phyloP scores from a whole-genome alignment of 2,888 invertebrate species.

The Colostygia pectinataria region DNA sequence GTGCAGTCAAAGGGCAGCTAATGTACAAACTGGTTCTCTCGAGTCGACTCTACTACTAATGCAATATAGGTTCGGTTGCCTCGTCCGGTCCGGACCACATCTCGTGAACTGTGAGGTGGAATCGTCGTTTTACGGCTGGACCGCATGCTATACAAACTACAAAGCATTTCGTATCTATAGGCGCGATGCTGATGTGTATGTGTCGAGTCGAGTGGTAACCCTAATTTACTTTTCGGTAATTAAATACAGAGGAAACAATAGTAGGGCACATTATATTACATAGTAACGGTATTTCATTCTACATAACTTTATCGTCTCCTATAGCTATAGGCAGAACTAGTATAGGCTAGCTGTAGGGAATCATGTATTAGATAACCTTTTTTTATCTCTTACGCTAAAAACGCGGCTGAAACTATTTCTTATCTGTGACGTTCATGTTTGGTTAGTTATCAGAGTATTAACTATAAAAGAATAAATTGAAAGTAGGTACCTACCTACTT shows the following conservation, averaged over 20 bases:
- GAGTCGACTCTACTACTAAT: constrained; percentile 43
- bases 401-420: constrained; percentile 1
- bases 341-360: not conserved
- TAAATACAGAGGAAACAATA: too few species aligned
- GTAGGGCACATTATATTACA: too few species aligned
- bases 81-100: constrained; percentile 46
- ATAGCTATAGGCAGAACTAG: too few species aligned
- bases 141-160: too few species aligned
- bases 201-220: too few species aligned
- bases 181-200: not conserved
- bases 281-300: too few species aligned
- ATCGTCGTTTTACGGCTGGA: not conserved
- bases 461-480: too few species aligned
- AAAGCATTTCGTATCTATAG: not conserved
- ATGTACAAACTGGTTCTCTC: constrained; percentile 60
- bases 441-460: too few species aligned
- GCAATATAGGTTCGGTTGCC: constrained; percentile 54
- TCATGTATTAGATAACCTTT: not conserved
- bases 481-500: too few species aligned
- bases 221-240: too few species aligned
- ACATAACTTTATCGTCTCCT: too few species aligned
- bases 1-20: constrained; percentile 62
- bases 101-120: constrained; percentile 18
- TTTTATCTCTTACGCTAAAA: not conserved
- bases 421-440: constrained; percentile 4